Evolutionary conservation across 2,888 invertebrate species (phyloP).

Genomic region (Dysmachus trigonus): DNA sequence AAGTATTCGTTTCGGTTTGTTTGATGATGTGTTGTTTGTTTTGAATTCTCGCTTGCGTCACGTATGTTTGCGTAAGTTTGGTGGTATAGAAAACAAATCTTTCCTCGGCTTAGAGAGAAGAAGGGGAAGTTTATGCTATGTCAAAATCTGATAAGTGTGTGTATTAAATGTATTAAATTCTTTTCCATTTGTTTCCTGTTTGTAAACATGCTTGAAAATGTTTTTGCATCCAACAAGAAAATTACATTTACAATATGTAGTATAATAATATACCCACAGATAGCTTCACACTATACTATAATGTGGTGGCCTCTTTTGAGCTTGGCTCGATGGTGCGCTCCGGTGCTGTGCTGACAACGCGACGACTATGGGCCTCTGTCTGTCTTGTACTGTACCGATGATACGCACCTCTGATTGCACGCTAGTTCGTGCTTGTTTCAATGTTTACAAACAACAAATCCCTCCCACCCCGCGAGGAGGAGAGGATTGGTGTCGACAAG

Average conservation of each 20-base stretch:
- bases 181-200: constrained; percentile 14
- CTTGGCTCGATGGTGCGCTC: neutral
- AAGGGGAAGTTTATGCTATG: constrained; percentile 32
- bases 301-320: neutral
- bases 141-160: constrained; percentile 43
- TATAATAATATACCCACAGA: too few species aligned
- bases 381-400: neutral
- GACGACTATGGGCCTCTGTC: neutral
- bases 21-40: constrained; percentile 46
- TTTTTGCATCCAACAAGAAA: neutral
- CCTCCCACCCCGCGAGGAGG: neutral
- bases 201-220: neutral
- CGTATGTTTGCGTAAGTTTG: constrained; percentile 46
- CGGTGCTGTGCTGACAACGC: too few species aligned
- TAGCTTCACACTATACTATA: neutral
- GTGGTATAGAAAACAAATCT: constrained; percentile 39
- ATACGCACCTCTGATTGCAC: neutral
- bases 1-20: constrained; percentile 32
- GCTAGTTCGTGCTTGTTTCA: neutral
- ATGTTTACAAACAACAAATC: neutral
- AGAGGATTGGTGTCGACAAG: neutral
- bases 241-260: neutral
- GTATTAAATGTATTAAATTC: constrained; percentile 39
- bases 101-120: constrained; percentile 20
- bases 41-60: constrained; percentile 44